These are phyloP conservation scores for Stenurella melanura DNA, from an alignment of 2,888 invertebrate species.

Conservation along the genomic window DNA sequence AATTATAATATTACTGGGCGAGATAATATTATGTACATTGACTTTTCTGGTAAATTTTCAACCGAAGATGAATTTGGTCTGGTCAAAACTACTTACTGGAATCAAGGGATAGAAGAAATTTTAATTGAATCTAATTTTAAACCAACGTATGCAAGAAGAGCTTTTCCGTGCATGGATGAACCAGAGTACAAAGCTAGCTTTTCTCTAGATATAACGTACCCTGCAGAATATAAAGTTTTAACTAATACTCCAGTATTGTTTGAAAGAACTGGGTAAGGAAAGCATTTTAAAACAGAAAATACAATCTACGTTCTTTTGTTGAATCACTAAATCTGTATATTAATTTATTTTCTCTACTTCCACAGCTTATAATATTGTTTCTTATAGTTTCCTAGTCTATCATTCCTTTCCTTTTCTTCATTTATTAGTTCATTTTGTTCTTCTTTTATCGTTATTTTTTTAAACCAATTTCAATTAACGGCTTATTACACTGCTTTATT, in stretches of 20 bases:
- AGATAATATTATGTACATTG: neutral
- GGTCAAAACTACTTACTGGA: conserved; percentile 5
- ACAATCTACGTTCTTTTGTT: too few species aligned
- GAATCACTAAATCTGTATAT: too few species aligned
- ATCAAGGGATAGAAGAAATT: neutral
- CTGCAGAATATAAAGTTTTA: neutral
- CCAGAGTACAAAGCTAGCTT: conserved; percentile 17
- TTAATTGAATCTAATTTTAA: conserved; percentile 20
- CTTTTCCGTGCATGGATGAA: conserved; percentile 30
- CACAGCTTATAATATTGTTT: too few species aligned
- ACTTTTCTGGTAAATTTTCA: conserved; percentile 10
- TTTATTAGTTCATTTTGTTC: too few species aligned
- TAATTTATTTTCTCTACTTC: too few species aligned
- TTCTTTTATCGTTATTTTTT: too few species aligned
- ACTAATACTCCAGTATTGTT: neutral
- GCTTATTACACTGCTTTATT: too few species aligned
- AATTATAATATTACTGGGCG: neutral
- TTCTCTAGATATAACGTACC: conserved; percentile 6
- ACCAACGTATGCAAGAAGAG: conserved; percentile 21
- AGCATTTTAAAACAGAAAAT: too few species aligned
- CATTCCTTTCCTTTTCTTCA: too few species aligned
- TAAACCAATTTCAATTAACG: too few species aligned
- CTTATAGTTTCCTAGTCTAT: too few species aligned
- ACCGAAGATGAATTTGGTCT: conserved; percentile 10
- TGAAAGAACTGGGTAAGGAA: neutral